Evolutionary conservation across 1,140 invertebrate genomes (phyloP), one percentile per base, ranked within the genome.

Genomic region (Atta cephalotes): DNA sequence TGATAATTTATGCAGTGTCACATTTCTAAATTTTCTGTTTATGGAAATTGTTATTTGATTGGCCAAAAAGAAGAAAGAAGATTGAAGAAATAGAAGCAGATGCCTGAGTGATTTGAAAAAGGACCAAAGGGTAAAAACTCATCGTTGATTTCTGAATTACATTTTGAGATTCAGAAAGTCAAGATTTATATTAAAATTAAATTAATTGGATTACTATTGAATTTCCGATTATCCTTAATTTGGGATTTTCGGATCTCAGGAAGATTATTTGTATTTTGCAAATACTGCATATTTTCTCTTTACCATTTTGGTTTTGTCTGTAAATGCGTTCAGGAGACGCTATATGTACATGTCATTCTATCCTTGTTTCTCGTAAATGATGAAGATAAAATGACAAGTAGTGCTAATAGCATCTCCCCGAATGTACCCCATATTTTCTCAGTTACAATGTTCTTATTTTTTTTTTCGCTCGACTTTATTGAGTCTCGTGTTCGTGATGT

Each of bases 41-140:
- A 60, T 14, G 16, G 60, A 28, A 31, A 53, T 45, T 45, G 14
- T 53, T 21, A n/a, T 72, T 82, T 72, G 49, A 14, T 16, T 16
- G 25, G 18, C 14, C 45, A 16, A 18, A 28, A 87, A 53, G 66
- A 87, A 82, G 49, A 80, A 31, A 39, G 85, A 56, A 35, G 25
- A 65, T 18, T 9, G 25, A 51, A n/a, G 72, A 72, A 49, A 87
- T 7, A 14, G 87, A 81, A 88, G 87, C 68, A 56, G 49, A 79
- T 49, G 62, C 25, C 18, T 53, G 58, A 31, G 1, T n/a, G 9
- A 60, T 63, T 12, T 16, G 12, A 62, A 3, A 53, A 31, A 49
- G 9, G 49, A 12, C 25, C 10, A 45, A 18, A 53, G 53, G n/a
- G 31, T 21, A 25, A 2, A 4, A 2, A 4, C 9, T 70, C 31